Conservation (phyloP, 2,113 vertebrate species). For the Oryctolagus cuniculus region mOryCun1.1 NC_091442.1:63792501-63793000, state of each 20-base stretch:
- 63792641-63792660: neutral
- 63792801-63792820: conserved; percentile 27
- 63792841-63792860: conserved; percentile 26
- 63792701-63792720: neutral
- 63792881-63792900: conserved; percentile 3
- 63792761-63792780: conserved; percentile 23
- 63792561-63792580: neutral
- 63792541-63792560: neutral
- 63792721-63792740: conserved; percentile 14
- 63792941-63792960: neutral
- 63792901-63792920: neutral
- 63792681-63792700: conserved; percentile 30
- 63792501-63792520: neutral
- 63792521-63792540: neutral
- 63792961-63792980: neutral
- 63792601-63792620: neutral
- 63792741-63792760: neutral
- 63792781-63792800: conserved; percentile 6
- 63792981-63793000: neutral
- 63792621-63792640: neutral
- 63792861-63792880: neutral
- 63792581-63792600: neutral
- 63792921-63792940: neutral
- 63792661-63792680: neutral
- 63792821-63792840: conserved; percentile 37